Base-by-base conservation (phyloP, 2,113 vertebrate genomes). In the Vanacampus margaritifer region DNA sequence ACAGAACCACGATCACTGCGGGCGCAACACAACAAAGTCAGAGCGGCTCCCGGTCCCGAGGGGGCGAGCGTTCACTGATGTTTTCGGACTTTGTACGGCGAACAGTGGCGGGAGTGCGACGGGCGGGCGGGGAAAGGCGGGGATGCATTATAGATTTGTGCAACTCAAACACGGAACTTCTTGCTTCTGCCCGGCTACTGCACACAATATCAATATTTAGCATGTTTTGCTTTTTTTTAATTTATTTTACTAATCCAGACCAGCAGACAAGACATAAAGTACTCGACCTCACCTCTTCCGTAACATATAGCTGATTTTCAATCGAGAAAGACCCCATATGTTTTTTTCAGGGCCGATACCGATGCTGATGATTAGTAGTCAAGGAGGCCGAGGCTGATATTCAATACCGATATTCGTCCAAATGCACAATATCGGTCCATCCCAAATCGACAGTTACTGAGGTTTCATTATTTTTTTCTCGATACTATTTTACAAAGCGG, bases 1-100 rank as follows among this genome's bases (percentile, higher is more conserved):
- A 98, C 84, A 98, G 81, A 67, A 98, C 95, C 82, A 96, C 96
- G 0, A 96, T 96, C 86, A 95, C 96, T 98, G 43, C 61, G 11
- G 57, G 51, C 43, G 46, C 32, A 67, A 68, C 36, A 58, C 36
- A 69, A 48, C 12, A 24, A 13, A 23, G 6, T 24, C 37, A 43
- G 59, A 39, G 37, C 60, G 23, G 28, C 14, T 11, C 5, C 3
- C 12, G 6, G 59, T 21, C 37, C 80, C 71, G 5, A 37, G 19
- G 80, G 84, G 67, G 73, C 59, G 67, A 79, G 63, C 45, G 57
- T 74, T 71, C 82, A 80, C 72, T 78, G 78, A 87, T 86, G 71
- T 86, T 83, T 72, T 65, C 67, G 77, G 73, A 72, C 70, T 84
- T 74, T 72, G 78, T 66, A 85, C 74, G 73, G 46, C 59, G 28